Conservation (phyloP, 2,888 invertebrate genomes). For the Selenia dentaria region DNA sequence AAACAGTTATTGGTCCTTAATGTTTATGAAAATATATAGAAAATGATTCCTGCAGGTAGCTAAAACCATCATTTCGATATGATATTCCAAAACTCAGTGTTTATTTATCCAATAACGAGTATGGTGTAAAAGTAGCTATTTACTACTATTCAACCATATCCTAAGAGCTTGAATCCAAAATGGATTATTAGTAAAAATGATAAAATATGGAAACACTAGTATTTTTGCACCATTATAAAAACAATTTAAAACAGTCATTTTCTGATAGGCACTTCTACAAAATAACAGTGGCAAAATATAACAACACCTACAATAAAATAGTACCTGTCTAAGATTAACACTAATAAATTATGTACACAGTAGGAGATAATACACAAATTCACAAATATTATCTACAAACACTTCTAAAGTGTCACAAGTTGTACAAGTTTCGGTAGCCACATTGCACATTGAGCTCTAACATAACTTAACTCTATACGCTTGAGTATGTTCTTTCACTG, state of each 20-base stretch:
- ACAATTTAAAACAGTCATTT: conserved; percentile 38
- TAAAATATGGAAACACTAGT: conserved; percentile 17
- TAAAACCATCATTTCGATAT: too few species aligned
- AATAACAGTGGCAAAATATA: conserved; percentile 57
- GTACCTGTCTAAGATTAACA: conserved; percentile 56
- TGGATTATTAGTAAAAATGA: conserved; percentile 20
- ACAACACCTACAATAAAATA: conserved; percentile 54
- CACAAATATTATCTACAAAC: conserved; percentile 65
- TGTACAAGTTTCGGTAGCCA: conserved; percentile 49
- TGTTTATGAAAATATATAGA: conserved; percentile 30
- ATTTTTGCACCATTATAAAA: conserved; percentile 43
- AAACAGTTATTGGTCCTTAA: conserved; percentile 71
- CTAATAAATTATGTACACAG: conserved; percentile 68
- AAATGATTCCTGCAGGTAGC: conserved; percentile 16
- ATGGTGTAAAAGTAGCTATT: too few species aligned
- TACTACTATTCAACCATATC: conserved; percentile 11
- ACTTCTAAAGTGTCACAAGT: conserved; percentile 60
- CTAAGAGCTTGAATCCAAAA: conserved; percentile 28
- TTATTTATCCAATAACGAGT: too few species aligned
- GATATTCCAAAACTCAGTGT: too few species aligned
- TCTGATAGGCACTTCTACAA: conserved; percentile 63
- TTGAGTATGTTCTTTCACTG: conserved; percentile 57
- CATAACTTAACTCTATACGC: conserved; percentile 52
- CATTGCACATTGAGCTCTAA: conserved; percentile 64
- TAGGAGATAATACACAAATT: conserved; percentile 51